Base-by-base conservation (phyloP, 2,888 invertebrate genomes). In the Alitta virens region DNA sequence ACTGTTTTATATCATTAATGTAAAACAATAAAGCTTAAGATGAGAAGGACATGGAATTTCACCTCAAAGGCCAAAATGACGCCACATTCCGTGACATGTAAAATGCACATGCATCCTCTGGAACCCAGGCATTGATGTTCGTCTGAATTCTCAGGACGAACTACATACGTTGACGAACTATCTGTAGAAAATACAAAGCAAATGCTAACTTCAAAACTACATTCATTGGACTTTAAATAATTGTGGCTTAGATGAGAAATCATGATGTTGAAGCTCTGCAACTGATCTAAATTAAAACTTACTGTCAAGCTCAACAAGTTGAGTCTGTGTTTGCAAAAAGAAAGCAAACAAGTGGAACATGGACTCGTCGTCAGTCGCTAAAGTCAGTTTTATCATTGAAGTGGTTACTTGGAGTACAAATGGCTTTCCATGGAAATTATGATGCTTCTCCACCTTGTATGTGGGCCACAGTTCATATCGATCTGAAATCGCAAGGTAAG, bases 11-110 rank as follows among this genome's bases (percentile, higher is more conserved):
- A n/a, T n/a, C n/a, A n/a, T n/a, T n/a, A n/a, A n/a, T n/a, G n/a
- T n/a, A n/a, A n/a, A n/a, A n/a, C n/a, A n/a, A n/a, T n/a, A n/a
- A n/a, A n/a, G n/a, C n/a, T n/a, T n/a, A n/a, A n/a, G n/a, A n/a
- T n/a, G n/a, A n/a, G 14, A 54, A n/a, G 18, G 7, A 27, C 18
- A 27, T 24, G 24, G 18, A 14, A 26, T 50, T 68, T n/a, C n/a
- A 80, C 80, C 76, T 79, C 72, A 33, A 80, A 63, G 3, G 75
- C 75, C 1, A 80, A 66, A 24, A 76, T 79, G 46, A 80, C 63
- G 9, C 81, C 81, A 70, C 75, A 78, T 25, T 75, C 74, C 5
- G 76, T 77, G 1, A 78, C 68, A 65, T 80, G 78, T 14, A 80
- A 68, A n/a, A 77, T 63, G 69, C 78, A 81, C 62, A 74, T 71